Evolutionary conservation across 2,888 invertebrate genomes (phyloP), one percentile per base, ranked within the genome.

Genomic region (Noctuana brunneofusca): DNA sequence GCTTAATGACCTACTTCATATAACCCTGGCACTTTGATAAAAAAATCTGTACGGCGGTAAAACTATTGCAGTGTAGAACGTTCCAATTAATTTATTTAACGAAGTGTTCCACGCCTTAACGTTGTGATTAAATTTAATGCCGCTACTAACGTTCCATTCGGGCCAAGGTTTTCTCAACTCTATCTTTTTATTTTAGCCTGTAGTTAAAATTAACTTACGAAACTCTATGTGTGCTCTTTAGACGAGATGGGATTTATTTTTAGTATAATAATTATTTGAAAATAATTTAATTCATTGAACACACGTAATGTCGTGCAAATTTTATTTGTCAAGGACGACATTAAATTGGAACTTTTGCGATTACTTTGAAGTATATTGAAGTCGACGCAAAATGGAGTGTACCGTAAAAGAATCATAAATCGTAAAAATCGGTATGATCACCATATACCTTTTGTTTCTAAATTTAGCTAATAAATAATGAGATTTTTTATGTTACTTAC

Each of bases 101-200:
- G 62, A 55, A 62, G 55, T 62, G 48, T 62, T 62, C 49, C 50
- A 62, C 50, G 56, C 30, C 50, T 56, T 62, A 62, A 32, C 30
- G 56, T 50, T 30, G 63, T 62, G 55, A 62, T 65, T 65, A 66
- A 66, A 64, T 62, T 68, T 66, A 67, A 66, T 66, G 62, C 62
- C 60, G 64, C 64, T 59, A 64, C 57, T 65, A 57, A 64, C 65
- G 66, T 58, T 60, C 52, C 60, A 64, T 64, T 55, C 63, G 58
- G 69, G 69, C 60, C 69, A 68, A 70, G 66, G 69, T 62, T 62
- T 55, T 30, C 43, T 43, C 22, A 18, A 16, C n/a, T 54, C 14
- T 30, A 35, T 62, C 54, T 49, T 62, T 59, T 60, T 62, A 55
- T 55, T 62, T 55, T 55, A 55, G 48, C 20, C 27, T 24, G 35